Evolutionary conservation across 2,888 invertebrate genomes (phyloP).

Genomic region (Drosophila imparisetae): DNA sequence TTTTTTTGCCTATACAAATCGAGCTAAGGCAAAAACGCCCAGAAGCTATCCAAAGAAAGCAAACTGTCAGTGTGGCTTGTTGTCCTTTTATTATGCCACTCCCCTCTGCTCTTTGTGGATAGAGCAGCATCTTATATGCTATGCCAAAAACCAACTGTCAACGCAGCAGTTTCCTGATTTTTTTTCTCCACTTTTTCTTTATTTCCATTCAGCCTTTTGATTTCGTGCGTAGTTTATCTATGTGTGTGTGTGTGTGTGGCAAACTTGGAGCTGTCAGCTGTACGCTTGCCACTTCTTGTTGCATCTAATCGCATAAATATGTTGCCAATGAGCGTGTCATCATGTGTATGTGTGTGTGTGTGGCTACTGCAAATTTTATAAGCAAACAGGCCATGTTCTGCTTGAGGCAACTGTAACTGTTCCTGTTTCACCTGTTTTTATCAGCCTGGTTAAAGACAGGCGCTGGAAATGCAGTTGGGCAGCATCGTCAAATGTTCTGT

Average conservation of each 20-base stretch:
- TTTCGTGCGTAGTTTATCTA: constrained; percentile 53
- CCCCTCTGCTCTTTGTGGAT: constrained; percentile 14
- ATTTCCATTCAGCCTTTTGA: constrained; percentile 37
- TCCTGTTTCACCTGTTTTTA: constrained; percentile 1
- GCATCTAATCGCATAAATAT: constrained; percentile 80
- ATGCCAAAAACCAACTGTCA: constrained; percentile 65
- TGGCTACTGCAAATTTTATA: constrained; percentile 72
- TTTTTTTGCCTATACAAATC: constrained; percentile 31
- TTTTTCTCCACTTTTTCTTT: not conserved
- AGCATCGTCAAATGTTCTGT: constrained; percentile 13
- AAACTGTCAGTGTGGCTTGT: constrained; percentile 75
- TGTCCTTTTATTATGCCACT: constrained; percentile 68
- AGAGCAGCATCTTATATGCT: constrained; percentile 51
- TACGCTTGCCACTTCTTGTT: constrained; percentile 57
- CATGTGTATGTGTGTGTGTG: constrained; percentile 24
- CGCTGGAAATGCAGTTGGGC: constrained; percentile 17
- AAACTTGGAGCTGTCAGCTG: constrained; percentile 64
- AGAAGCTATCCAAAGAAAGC: constrained; percentile 48
- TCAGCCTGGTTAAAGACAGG: constrained; percentile 10
- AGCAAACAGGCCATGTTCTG: constrained; percentile 57
- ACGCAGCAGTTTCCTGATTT: constrained; percentile 63
- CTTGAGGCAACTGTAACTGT: constrained; percentile 3
- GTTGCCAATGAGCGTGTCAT: constrained; percentile 64
- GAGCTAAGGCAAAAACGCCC: constrained; percentile 27
- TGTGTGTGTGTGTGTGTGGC: constrained; percentile 6